These are phyloP conservation scores for Clostera curtula DNA, from an alignment of 2,888 invertebrate species.

Conservation along the genomic window DNA sequence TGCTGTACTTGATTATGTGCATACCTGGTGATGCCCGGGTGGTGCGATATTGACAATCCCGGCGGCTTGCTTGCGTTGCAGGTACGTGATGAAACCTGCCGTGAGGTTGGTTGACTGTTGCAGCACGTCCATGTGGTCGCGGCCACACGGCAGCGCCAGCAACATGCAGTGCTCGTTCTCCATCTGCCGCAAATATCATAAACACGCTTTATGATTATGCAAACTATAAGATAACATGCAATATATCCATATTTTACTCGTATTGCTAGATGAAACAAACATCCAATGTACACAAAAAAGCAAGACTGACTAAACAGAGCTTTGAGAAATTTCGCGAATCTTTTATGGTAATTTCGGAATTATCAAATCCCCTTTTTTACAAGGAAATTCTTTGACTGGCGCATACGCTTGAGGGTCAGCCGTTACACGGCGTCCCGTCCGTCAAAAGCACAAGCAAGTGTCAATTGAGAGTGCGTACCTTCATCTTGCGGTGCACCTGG, in stretches of 20 bases:
- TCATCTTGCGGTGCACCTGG: constrained; percentile 96
- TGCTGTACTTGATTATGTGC: too few species aligned
- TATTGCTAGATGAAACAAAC: too few species aligned
- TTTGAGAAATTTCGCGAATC: too few species aligned
- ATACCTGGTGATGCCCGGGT: constrained; percentile 90
- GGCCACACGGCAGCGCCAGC: constrained; percentile 95
- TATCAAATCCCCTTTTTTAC: too few species aligned
- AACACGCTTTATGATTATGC: too few species aligned
- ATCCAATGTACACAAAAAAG: too few species aligned
- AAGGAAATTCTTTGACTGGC: too few species aligned
- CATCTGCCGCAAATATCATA: constrained; percentile 74
- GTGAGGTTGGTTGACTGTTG: constrained; percentile 94
- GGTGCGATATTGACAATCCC: constrained; percentile 97
- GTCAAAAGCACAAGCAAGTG: background rate
- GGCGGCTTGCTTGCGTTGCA: constrained; percentile 97
- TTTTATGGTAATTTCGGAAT: too few species aligned
- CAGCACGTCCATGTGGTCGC: constrained; percentile 93
- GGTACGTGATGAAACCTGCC: constrained; percentile 95
- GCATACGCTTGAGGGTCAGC: too few species aligned
- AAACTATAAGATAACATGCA: background rate
- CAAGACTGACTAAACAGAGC: too few species aligned
- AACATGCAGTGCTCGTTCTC: constrained; percentile 97
- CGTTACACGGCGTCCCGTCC: background rate
- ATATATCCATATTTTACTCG: background rate
- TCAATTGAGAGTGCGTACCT: constrained; percentile 71